Conservation (phyloP, 2,797 vertebrate species). For the Spea hammondii region DNA sequence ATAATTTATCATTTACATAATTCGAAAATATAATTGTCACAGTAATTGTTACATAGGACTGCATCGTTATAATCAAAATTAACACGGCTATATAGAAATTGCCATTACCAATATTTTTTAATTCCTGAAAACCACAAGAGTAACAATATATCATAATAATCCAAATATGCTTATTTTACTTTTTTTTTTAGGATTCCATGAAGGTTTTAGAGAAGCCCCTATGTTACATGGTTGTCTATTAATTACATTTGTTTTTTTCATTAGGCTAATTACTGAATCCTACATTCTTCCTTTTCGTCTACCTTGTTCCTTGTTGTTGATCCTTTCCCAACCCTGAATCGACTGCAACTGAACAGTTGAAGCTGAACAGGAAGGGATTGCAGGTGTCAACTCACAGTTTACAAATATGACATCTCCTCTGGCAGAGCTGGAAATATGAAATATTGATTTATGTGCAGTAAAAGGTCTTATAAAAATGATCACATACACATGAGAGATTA, state of each 20-base stretch:
- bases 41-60: too few relatives aligned
- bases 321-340: conserved; percentile 90
- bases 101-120: too few relatives aligned
- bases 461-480: conserved; percentile 99
- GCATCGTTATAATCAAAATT: too few relatives aligned
- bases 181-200: too few relatives aligned
- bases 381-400: conserved; percentile 99
- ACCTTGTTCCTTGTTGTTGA: conserved; percentile 75
- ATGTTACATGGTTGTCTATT: too few relatives aligned
- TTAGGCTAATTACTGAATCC: conserved; percentile 75
- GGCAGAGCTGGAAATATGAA: conserved; percentile 99
- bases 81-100: too few relatives aligned
- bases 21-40: too few relatives aligned
- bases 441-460: conserved; percentile 99
- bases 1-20: too few relatives aligned
- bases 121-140: too few relatives aligned
- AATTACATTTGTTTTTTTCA: conserved; percentile 65
- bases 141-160: too few relatives aligned
- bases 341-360: conserved; percentile 99
- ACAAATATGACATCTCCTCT: conserved; percentile 99
- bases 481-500: conserved; percentile 99
- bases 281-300: conserved; percentile 70
- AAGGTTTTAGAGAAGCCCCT: too few relatives aligned
- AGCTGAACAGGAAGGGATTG: conserved; percentile 99
- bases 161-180: too few relatives aligned